Evolutionary conservation across 2,113 vertebrate genomes (phyloP).

Genomic region (Cervus canadensis): DNA sequence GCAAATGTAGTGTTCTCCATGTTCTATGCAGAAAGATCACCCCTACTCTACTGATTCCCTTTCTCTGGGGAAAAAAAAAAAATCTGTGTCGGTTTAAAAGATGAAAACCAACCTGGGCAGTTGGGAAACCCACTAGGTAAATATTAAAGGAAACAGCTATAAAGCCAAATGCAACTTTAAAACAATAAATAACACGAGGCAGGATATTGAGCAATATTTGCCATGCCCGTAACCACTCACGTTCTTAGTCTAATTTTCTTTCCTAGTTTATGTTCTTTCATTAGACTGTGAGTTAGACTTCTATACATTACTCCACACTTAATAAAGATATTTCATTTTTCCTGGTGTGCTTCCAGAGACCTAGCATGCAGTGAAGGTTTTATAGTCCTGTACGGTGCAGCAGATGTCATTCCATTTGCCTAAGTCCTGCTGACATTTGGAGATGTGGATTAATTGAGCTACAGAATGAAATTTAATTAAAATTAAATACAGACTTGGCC

Average conservation of each 20-base stretch:
- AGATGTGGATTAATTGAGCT: constrained; percentile 92
- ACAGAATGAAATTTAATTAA: constrained; percentile 96
- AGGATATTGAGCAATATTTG: constrained; percentile 55
- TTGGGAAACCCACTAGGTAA: constrained; percentile 24
- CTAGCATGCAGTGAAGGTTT: constrained; percentile 87
- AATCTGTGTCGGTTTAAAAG: neutral
- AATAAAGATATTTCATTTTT: constrained; percentile 78
- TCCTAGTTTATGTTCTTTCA: constrained; percentile 52
- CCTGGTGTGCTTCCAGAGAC: constrained; percentile 82
- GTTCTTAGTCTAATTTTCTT: constrained; percentile 60
- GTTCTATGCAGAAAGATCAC: neutral
- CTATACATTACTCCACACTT: constrained; percentile 71
- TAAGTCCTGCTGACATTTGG: constrained; percentile 98
- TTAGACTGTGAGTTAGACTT: constrained; percentile 70
- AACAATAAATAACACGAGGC: constrained; percentile 53
- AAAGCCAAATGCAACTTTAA: constrained; percentile 50
- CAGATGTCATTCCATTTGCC: constrained; percentile 99
- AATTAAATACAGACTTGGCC: constrained; percentile 92
- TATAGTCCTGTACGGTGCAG: constrained; percentile 89
- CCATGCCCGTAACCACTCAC: constrained; percentile 3
- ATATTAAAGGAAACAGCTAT: constrained; percentile 45
- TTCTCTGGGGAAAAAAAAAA: neutral
- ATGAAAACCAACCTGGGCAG: neutral
- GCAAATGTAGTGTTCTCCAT: neutral
- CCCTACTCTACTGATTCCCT: neutral